Evolutionary conservation across 35 echinoderm and acorn worm species (phyloP), one percentile per base, ranked within the genome.

Genomic region (Holothuria glaberrima): DNA sequence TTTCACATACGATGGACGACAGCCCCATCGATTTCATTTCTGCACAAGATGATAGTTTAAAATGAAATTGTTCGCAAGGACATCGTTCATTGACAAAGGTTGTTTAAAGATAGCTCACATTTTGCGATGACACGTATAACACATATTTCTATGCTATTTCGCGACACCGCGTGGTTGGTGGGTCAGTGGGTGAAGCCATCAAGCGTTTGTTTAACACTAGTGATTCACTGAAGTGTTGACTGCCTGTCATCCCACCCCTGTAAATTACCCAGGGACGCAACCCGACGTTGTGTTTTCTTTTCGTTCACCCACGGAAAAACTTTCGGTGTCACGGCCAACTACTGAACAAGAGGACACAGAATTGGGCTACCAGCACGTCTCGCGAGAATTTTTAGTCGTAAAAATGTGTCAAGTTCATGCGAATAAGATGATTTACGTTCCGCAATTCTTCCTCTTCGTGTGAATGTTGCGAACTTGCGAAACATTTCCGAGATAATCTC

Each of bases 191-290:
- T 78, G 33, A 78, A 78, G 74, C 38, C 74, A 78, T 50, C 38
- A 48, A 78, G 44, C 74, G 38, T 13, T 75, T 38, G n/a, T 78
- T 12, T 35, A 48, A 24, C 50, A 17, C 50, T 14, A 14, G 50
- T 78, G 74, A 78, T 78, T 78, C 74, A 78, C 38, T 78, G 74
- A 78, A 52, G 74, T 78, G 74, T 78, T 78, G 74, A 78, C 74
- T 78, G 50, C 74, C 21, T 78, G 36, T 78, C 74, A 25, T 9
- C 50, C 7, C n/a, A 29, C 38, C 44, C 31, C 50, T 48, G 50
- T 78, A 26, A 78, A 78, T 78, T 48, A 78, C 38, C 66, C 74
- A 41, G 41, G 41, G 41, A 50, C n/a, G 38, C 25, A 48, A 78
- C 46, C 66, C 27, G 74, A 19, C 22, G 29, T 78, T 21, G 2